Evolutionary conservation across 1,140 invertebrate genomes (phyloP).

Genomic region (Theocolax elegans): DNA sequence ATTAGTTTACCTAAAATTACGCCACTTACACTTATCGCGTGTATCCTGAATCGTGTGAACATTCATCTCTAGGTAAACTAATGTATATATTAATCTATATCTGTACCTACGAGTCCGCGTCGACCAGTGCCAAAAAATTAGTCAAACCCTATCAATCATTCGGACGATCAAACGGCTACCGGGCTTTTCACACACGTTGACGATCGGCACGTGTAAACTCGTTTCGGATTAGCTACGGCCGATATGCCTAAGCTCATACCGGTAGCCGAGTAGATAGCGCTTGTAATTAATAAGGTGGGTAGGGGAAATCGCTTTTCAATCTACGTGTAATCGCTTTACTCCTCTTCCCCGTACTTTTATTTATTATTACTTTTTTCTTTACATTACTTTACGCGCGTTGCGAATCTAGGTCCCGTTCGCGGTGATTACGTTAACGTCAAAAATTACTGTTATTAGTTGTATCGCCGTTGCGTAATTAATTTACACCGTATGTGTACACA

Average conservation of each 20-base stretch:
- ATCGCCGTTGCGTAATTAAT: constrained; percentile 37
- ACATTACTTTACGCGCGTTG: not conserved
- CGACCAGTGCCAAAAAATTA: too few species aligned
- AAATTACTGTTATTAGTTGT: constrained; percentile 32
- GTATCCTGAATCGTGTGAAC: too few species aligned
- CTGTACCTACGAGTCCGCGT: too few species aligned
- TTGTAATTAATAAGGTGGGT: constrained; percentile 48
- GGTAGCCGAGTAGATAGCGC: constrained; percentile 6
- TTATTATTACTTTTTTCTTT: constrained; percentile 17
- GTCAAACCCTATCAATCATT: constrained; percentile 51
- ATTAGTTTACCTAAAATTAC: too few species aligned
- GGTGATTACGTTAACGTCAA: constrained; percentile 32
- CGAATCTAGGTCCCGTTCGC: not conserved
- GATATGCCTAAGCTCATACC: constrained; percentile 12
- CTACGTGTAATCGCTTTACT: constrained; percentile 22
- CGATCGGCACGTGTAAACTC: constrained; percentile 54
- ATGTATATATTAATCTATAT: too few species aligned
- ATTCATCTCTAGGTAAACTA: too few species aligned
- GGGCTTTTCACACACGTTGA: not conserved
- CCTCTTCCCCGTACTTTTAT: not conserved
- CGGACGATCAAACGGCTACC: constrained; percentile 24
- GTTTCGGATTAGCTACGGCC: constrained; percentile 55
- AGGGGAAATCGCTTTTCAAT: constrained; percentile 31
- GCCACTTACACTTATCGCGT: too few species aligned
- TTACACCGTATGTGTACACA: constrained; percentile 28